Percentiles rank a stretch among this genome's conserved stretches.
phyloP scores from a whole-genome alignment of 2,113 vertebrate genomes.

The cattle (Bos taurus) region ARS-UCD2.0 NC_037330.1:51620001-51620500 shows the following conservation, averaged over 20 bases:
- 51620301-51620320: neutral
- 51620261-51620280: neutral
- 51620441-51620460: neutral
- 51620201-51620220: neutral
- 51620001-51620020: neutral
- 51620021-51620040: neutral
- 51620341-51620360: neutral
- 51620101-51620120: conserved; percentile 4
- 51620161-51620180: neutral
- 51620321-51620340: neutral
- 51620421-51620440: neutral
- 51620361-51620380: neutral
- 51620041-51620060: neutral
- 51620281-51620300: neutral
- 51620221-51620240: neutral
- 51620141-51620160: neutral
- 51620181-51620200: neutral
- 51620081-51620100: neutral
- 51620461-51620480: neutral
- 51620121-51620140: neutral
- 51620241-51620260: neutral
- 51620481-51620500: neutral
- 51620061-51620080: neutral
- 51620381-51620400: neutral
- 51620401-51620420: neutral